Evolutionary conservation across 1,140 invertebrate genomes (phyloP).

Genomic region (Lepidurus couesii): DNA sequence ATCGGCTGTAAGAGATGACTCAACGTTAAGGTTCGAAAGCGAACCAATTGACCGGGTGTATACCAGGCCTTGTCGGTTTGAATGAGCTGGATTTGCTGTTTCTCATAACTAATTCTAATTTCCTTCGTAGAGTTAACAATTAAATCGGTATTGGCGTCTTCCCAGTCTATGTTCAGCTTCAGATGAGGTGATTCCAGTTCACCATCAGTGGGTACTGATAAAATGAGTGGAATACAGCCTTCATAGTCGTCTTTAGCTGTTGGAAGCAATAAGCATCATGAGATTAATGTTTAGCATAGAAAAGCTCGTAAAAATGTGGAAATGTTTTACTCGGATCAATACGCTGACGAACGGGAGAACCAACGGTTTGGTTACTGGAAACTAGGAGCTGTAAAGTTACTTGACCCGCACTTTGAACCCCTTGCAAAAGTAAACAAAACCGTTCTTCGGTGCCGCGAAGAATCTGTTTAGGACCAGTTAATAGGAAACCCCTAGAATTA

Average conservation of each 20-base stretch:
- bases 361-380: not conserved
- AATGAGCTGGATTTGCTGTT: constrained; percentile 49
- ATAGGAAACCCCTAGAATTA: constrained; percentile 44
- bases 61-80: constrained; percentile 56
- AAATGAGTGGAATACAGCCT: not conserved
- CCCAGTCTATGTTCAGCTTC: not conserved
- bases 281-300: not conserved
- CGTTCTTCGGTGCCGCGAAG: constrained; percentile 45
- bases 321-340: not conserved
- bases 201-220: not conserved
- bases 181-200: not conserved
- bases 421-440: constrained; percentile 48
- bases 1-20: constrained; percentile 50
- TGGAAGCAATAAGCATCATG: not conserved
- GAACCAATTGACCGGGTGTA: constrained; percentile 56
- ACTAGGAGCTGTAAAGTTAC: constrained; percentile 42
- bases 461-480: constrained; percentile 47
- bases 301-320: not conserved
- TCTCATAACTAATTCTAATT: constrained; percentile 39
- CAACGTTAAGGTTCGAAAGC: constrained; percentile 51
- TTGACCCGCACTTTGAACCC: constrained; percentile 46
- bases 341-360: not conserved
- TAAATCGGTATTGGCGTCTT: constrained; percentile 49
- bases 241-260: not conserved
- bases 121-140: constrained; percentile 48